These are phyloP conservation scores for Meteorus cinctellus DNA, from an alignment of 2,888 invertebrate genomes.

Conservation along the genomic window DNA sequence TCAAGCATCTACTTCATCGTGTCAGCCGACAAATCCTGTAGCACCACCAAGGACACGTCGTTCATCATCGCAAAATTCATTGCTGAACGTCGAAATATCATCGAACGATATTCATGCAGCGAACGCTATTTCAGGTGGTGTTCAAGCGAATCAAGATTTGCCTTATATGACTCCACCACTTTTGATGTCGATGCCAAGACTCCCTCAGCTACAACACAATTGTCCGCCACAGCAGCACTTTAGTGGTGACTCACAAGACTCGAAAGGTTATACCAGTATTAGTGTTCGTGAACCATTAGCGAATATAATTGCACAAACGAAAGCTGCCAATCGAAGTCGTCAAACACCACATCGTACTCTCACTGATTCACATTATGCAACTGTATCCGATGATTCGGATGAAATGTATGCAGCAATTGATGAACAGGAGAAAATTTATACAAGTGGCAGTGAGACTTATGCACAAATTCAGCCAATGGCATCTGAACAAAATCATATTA, in stretches of 20 bases:
- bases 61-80: slow-evolving; percentile 74
- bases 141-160: slow-evolving; percentile 90
- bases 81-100: slow-evolving; percentile 56
- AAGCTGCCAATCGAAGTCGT: slow-evolving; percentile 70
- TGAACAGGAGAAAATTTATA: slow-evolving; percentile 80
- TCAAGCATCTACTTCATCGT: slow-evolving; percentile 63
- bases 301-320: slow-evolving; percentile 82
- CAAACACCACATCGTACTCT: slow-evolving; percentile 59
- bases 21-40: slow-evolving; percentile 67
- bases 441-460: slow-evolving; percentile 89
- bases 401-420: slow-evolving; percentile 95
- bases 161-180: slow-evolving; percentile 92
- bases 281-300: slow-evolving; percentile 92
- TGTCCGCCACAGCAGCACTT: slow-evolving; percentile 81
- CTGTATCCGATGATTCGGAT: slow-evolving; percentile 93
- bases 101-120: slow-evolving; percentile 82
- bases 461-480: slow-evolving; percentile 84
- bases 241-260: slow-evolving; percentile 93
- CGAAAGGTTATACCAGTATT: slow-evolving; percentile 93
- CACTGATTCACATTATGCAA: slow-evolving; percentile 87
- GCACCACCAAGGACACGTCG: slow-evolving; percentile 75
- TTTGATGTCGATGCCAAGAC: slow-evolving; percentile 71
- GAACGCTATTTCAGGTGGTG: slow-evolving; percentile 87
- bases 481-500: slow-evolving; percentile 70
- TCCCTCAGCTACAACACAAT: slow-evolving; percentile 66